phyloP scores from a whole-genome alignment of 2,113 vertebrate species.

The Vulpes ferrilata region DNA sequence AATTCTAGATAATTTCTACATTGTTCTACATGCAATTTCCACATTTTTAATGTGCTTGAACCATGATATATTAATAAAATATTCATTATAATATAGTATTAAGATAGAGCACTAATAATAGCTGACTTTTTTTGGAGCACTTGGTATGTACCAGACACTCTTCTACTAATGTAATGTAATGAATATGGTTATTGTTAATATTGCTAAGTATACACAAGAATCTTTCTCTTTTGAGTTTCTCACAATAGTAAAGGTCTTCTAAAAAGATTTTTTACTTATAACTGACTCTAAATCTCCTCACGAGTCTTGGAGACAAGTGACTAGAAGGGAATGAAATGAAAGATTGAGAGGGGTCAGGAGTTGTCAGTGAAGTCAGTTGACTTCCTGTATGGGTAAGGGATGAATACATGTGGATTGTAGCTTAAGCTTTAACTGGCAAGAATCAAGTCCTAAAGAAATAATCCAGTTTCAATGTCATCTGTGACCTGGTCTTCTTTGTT shows the following conservation, averaged over 20 bases:
- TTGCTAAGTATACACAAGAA: neutral
- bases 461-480: neutral
- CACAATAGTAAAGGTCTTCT: neutral
- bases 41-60: neutral
- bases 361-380: accelerated
- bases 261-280: neutral
- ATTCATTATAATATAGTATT: neutral
- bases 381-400: neutral
- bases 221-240: neutral
- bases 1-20: neutral
- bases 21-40: neutral
- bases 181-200: neutral
- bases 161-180: neutral
- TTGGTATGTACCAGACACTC: neutral
- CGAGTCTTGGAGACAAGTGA: neutral
- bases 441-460: neutral
- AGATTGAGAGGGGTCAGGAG: neutral
- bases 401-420: neutral
- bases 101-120: neutral
- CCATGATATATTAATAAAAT: neutral
- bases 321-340: neutral
- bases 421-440: neutral
- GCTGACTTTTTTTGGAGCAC: neutral
- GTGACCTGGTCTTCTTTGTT: accelerated
- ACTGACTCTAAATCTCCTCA: neutral